These are phyloP conservation scores for Campoplex nolae DNA, from an alignment of 2,888 invertebrate genomes.

Conservation along the genomic window DNA sequence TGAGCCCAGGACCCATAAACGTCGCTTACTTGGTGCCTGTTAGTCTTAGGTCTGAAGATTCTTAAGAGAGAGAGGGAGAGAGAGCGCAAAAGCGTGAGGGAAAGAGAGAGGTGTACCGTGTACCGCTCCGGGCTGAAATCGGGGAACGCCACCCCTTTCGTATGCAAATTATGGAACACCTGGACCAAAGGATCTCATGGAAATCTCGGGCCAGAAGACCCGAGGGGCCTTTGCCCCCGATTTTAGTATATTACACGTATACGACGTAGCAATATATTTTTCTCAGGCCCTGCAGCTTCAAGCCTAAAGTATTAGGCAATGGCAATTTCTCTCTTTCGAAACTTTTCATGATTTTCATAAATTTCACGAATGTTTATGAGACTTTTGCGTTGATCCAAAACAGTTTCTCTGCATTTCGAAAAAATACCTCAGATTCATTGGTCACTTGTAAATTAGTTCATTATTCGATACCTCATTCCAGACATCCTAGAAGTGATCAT, in stretches of 20 bases:
- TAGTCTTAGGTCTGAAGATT: conserved; percentile 58
- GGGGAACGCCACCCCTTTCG: conserved; percentile 81
- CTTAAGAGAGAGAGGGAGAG: conserved; percentile 60
- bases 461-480: neutral
- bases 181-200: conserved; percentile 83
- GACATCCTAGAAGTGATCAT: neutral
- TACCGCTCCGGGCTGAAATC: conserved; percentile 67
- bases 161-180: conserved; percentile 84
- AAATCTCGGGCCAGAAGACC: conserved; percentile 76
- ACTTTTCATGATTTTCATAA: conserved; percentile 36
- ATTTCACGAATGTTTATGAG: neutral
- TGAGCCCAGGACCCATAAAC: conserved; percentile 83
- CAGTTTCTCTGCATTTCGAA: neutral
- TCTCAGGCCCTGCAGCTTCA: conserved; percentile 38
- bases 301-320: conserved; percentile 1
- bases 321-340: conserved; percentile 64
- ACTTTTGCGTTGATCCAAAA: neutral
- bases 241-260: conserved; percentile 25
- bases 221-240: conserved; percentile 51
- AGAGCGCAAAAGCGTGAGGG: conserved; percentile 6
- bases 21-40: conserved; percentile 55
- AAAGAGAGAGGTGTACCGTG: conserved; percentile 33
- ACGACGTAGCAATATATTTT: conserved; percentile 37
- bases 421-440: neutral
- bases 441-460: too few species aligned